Evolutionary conservation across 2,888 invertebrate genomes (phyloP).

Genomic region (Halocaridina rubra): DNA sequence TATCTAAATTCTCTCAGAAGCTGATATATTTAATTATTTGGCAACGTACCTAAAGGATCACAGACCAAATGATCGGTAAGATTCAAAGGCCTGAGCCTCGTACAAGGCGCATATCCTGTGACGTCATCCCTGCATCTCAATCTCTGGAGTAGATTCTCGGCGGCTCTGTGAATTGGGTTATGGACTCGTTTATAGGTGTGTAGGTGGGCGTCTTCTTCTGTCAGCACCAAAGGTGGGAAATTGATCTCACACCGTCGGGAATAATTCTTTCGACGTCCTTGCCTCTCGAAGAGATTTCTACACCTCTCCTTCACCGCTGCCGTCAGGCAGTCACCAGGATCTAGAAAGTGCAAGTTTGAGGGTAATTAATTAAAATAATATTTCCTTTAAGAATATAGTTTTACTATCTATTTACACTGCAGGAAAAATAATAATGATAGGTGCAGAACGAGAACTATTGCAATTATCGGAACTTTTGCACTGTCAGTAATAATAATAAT

Average conservation of each 20-base stretch:
- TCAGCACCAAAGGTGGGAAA: slow-evolving; percentile 70
- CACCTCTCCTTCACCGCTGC: slow-evolving; percentile 70
- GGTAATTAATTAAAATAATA: not conserved
- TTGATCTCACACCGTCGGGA: slow-evolving; percentile 70
- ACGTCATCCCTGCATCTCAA: slow-evolving; percentile 65
- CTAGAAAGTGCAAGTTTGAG: slow-evolving; percentile 63
- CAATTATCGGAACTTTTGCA: not conserved
- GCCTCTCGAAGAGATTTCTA: slow-evolving; percentile 68
- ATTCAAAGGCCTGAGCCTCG: slow-evolving; percentile 66
- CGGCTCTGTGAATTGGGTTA: slow-evolving; percentile 64
- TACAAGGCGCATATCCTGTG: slow-evolving; percentile 68
- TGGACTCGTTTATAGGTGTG: slow-evolving; percentile 64
- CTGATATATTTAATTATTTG: slow-evolving; percentile 49
- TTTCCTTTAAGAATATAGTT: not conserved
- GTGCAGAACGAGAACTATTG: not conserved
- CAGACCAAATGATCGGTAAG: slow-evolving; percentile 69
- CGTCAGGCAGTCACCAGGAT: slow-evolving; percentile 69
- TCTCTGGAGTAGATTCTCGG: slow-evolving; percentile 65
- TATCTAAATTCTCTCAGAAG: too few species aligned
- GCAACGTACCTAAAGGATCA: slow-evolving; percentile 69
- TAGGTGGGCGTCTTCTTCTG: slow-evolving; percentile 64
- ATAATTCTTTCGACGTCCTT: slow-evolving; percentile 66
- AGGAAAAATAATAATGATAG: not conserved
- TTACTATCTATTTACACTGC: not conserved
- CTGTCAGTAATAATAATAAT: not conserved